phyloP scores from a whole-genome alignment of 2,113 vertebrate genomes.

The Nothoprocta pentlandii region DNA sequence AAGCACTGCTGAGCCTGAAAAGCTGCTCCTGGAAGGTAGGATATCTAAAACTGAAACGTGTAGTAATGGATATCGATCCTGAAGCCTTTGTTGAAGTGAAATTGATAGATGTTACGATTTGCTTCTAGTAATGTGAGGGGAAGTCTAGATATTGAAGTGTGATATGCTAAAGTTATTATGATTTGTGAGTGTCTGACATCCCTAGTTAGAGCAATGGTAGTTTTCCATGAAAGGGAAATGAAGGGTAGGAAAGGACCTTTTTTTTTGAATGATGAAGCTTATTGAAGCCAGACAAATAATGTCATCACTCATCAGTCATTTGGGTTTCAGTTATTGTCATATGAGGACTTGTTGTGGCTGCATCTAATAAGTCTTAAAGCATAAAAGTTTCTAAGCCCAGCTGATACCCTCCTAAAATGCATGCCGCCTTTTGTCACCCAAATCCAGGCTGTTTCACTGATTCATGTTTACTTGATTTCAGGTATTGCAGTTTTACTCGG shows the following conservation, averaged over 20 bases:
- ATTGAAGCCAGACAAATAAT: not conserved
- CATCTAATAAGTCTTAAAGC: not conserved
- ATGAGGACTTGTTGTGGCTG: not conserved
- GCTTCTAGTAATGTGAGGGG: not conserved
- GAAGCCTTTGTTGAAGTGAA: not conserved
- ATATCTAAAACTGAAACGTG: not conserved
- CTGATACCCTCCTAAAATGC: not conserved
- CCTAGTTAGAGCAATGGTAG: not conserved
- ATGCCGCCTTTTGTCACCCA: not conserved
- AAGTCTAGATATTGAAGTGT: not conserved
- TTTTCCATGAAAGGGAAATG: not conserved
- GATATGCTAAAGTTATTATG: not conserved
- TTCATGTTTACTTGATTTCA: not conserved
- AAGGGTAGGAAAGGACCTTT: not conserved
- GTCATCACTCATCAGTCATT: not conserved
- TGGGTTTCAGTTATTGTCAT: not conserved
- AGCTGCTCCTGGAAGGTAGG: not conserved
- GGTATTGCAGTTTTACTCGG: not conserved
- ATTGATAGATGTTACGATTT: not conserved
- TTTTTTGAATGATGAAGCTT: not conserved
- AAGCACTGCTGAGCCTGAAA: not conserved
- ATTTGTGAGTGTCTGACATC: not conserved
- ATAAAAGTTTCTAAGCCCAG: not conserved
- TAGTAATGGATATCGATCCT: not conserved
- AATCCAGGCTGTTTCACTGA: not conserved